Evolutionary conservation across 1,140 invertebrate genomes (phyloP), one percentile per base, ranked within the genome.

Genomic region (Sycophila sp.): DNA sequence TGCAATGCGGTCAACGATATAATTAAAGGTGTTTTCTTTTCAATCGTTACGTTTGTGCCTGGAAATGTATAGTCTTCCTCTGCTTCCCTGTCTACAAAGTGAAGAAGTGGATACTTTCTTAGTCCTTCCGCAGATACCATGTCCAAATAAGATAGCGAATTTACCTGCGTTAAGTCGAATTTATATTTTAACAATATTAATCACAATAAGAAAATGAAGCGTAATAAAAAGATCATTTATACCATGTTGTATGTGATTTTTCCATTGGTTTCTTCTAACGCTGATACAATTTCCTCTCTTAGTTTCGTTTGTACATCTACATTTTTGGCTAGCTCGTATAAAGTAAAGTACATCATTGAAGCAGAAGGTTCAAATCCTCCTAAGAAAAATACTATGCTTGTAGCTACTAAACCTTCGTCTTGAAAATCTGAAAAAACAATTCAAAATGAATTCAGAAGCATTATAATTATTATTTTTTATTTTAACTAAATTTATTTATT

Each of bases 381-480:
- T 10, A 89, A 80, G 71, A 92, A 90, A 75, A 93, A 93, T 22
- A 91, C 40, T 6, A 90, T 80, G 2, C 87, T 87, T 72, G 92
- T 90, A 0, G 89, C 88, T 6, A 90, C 84, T 10, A 94, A 86
- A 71, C 92, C 89, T 8, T 89, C 86, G 63, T 90, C 89, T 10
- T 84, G 85, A 78, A 90, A 88, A 73, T 82, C 82, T 75, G 77
- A 26, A 45, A 55, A 24, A 22, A 22, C 4, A 6, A n/a, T n/a
- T n/a, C n/a, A n/a, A n/a, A n/a, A n/a, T n/a, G n/a, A n/a, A n/a
- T n/a, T n/a, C n/a, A n/a, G n/a, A n/a, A n/a, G n/a, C n/a, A n/a
- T 7, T 15, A 15, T 15, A 40, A 40, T 15, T 49, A 22, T 49
- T 10, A 8, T 49, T 47, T 47, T n/a, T 47, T 19, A 24, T 47